These are phyloP conservation scores for Glaucopsyche alexis DNA, from an alignment of 2,888 invertebrate genomes.

Conservation along the genomic window DNA sequence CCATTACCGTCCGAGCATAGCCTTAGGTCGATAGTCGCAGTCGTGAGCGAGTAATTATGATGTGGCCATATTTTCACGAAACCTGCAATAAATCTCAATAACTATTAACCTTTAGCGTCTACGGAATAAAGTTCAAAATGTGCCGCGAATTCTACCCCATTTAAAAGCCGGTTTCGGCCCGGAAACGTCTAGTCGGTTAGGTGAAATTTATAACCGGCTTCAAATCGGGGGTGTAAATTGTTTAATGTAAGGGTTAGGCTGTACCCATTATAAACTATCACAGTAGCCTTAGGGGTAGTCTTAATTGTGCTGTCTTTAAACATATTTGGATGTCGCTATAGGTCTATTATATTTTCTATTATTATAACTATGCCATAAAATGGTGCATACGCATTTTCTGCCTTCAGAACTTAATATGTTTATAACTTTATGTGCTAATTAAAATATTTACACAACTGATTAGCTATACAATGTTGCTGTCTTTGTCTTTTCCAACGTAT, in stretches of 20 bases:
- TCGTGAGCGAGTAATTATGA: constrained; percentile 43
- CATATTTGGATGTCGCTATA: not conserved
- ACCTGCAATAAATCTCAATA: constrained; percentile 30
- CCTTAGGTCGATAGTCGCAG: constrained; percentile 21
- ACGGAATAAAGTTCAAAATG: constrained; percentile 35
- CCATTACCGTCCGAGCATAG: constrained; percentile 5
- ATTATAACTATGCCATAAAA: not conserved
- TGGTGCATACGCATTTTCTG: no score
- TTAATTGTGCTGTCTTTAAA: constrained; percentile 29
- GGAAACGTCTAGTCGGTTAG: constrained; percentile 73
- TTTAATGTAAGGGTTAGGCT: constrained; percentile 56
- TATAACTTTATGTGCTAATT: no score
- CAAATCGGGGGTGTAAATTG: constrained; percentile 62
- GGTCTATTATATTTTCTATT: not conserved
- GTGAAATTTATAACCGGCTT: constrained; percentile 63
- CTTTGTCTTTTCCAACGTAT: no score
- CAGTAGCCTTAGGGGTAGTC: constrained; percentile 35
- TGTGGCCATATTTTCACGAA: constrained; percentile 41
- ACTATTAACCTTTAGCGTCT: constrained; percentile 32
- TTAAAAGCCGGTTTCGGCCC: constrained; percentile 61
- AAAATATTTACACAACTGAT: no score
- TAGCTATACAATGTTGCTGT: no score
- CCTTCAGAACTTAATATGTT: no score
- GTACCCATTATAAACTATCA: constrained; percentile 39
- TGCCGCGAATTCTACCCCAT: constrained; percentile 47